Percentiles rank a stretch among this genome's conserved stretches.
Conservation (phyloP, 2,888 invertebrate species). For the Acronicta psi region DNA sequence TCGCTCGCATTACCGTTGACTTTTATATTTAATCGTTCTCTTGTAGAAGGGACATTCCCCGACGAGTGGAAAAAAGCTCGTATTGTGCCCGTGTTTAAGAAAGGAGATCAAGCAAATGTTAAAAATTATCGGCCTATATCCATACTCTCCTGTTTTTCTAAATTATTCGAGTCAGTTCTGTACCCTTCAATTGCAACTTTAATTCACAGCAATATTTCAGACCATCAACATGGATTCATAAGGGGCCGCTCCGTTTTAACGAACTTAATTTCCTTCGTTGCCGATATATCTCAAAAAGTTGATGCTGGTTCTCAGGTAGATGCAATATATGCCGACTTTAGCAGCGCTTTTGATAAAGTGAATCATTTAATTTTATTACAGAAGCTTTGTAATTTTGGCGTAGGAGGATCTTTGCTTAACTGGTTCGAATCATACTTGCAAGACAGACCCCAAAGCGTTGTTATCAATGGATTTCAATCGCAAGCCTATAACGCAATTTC, state of each 20-base stretch:
- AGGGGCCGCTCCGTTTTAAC: background rate
- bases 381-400: background rate
- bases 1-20: background rate
- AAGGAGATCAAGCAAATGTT: too few species aligned
- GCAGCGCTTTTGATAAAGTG: too few species aligned
- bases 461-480: background rate
- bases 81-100: too few species aligned
- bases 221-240: constrained; percentile 4
- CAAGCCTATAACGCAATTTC: background rate
- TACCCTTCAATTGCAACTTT: constrained; percentile 2
- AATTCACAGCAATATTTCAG: background rate
- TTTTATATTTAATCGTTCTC: background rate
- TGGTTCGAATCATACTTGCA: constrained; percentile 3
- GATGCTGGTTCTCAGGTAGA: background rate
- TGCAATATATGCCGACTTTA: constrained; percentile 1
- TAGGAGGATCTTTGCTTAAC: background rate
- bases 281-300: constrained; percentile 1
- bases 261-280: background rate
- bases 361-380: background rate
- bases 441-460: background rate
- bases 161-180: constrained; percentile 5
- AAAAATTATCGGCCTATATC: too few species aligned
- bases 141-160: too few species aligned
- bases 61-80: constrained; percentile 1
- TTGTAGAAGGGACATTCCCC: constrained; percentile 1